Conservation (phyloP, 2,113 vertebrate genomes). For the Rostratula benghalensis region DNA sequence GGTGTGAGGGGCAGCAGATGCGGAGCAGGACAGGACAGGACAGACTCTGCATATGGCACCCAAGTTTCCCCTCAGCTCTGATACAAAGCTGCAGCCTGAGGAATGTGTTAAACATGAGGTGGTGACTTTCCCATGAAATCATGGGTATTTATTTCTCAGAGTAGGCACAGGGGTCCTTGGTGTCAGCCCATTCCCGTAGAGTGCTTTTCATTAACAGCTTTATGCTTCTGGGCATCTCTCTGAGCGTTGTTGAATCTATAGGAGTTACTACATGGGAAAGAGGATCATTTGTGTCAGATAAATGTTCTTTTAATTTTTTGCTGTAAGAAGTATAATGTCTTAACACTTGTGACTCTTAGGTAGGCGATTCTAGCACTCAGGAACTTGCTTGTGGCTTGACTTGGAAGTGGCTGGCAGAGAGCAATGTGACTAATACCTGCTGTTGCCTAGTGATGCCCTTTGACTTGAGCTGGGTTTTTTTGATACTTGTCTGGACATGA, state of each 20-base stretch:
- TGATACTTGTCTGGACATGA: constrained; percentile 17
- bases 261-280: neutral
- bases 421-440: neutral
- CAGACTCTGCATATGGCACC: neutral
- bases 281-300: neutral
- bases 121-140: neutral
- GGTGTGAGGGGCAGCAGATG: neutral
- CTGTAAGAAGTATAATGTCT: neutral
- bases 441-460: constrained; percentile 15
- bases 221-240: neutral
- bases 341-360: neutral
- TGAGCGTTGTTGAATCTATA: neutral
- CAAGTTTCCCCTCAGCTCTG: neutral
- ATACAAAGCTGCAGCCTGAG: neutral
- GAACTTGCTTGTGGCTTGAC: neutral
- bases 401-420: neutral
- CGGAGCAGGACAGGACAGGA: neutral
- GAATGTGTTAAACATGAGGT: neutral
- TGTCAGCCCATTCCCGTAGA: neutral
- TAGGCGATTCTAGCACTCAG: neutral
- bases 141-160: neutral
- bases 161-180: rapidly evolving
- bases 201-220: neutral
- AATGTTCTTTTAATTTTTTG: neutral
- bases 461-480: neutral